A percentile compares a stretch with the other conserved stretches of the same genome.
phyloP scores from a whole-genome alignment of 2,888 invertebrate species.

The Phaonia tiefii region DNA sequence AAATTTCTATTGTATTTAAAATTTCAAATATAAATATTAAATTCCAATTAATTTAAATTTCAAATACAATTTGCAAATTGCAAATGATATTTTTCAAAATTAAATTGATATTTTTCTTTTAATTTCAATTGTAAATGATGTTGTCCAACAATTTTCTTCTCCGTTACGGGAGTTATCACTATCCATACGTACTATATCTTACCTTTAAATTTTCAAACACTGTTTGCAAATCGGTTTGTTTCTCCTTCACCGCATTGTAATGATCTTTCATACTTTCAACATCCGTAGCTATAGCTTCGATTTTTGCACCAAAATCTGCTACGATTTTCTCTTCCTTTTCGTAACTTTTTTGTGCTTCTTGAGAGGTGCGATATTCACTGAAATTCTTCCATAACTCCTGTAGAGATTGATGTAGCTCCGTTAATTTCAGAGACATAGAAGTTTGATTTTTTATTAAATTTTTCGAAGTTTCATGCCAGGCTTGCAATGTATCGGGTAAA shows the following conservation, averaged over 20 bases:
- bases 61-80: too few relatives aligned
- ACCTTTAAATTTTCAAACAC: conserved; percentile 72
- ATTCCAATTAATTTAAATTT: too few relatives aligned
- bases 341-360: conserved; percentile 75
- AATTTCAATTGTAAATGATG: too few relatives aligned
- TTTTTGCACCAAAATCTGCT: conserved; percentile 79
- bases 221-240: conserved; percentile 72
- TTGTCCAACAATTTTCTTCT: too few relatives aligned
- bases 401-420: conserved; percentile 83
- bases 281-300: conserved; percentile 77
- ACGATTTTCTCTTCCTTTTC: conserved; percentile 78
- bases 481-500: conserved; percentile 86
- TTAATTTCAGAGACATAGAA: conserved; percentile 83
- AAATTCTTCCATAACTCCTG: conserved; percentile 82
- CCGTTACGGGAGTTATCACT: too few relatives aligned
- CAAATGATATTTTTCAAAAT: too few relatives aligned
- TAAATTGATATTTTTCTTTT: too few relatives aligned
- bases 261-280: conserved; percentile 77
- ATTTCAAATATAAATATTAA: too few relatives aligned
- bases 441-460: conserved; percentile 86
- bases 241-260: conserved; percentile 74
- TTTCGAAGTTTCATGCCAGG: conserved; percentile 86
- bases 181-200: background rate
- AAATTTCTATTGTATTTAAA: too few relatives aligned
- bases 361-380: conserved; percentile 72